These are phyloP conservation scores for Ruditapes philippinarum DNA, from an alignment of 1,140 invertebrate species.

Conservation along the genomic window DNA sequence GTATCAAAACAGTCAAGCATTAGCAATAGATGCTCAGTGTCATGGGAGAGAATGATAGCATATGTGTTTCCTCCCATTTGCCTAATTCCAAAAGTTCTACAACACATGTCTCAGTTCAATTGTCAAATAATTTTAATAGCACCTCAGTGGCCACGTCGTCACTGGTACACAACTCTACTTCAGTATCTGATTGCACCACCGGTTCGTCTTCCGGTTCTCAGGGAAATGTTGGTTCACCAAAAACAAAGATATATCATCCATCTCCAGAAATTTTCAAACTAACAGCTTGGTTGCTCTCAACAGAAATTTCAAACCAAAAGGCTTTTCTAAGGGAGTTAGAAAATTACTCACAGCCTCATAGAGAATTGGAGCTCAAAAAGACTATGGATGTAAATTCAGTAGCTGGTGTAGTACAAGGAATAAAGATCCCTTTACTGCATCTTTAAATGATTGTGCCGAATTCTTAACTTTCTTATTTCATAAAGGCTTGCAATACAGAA, in stretches of 20 bases:
- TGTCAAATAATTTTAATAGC: slow-evolving; percentile 53
- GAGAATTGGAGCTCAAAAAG: background rate
- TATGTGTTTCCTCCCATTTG: slow-evolving; percentile 49
- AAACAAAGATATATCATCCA: slow-evolving; percentile 21
- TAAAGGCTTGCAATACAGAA: background rate
- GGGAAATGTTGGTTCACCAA: slow-evolving; percentile 39
- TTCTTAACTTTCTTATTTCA: slow-evolving; percentile 8
- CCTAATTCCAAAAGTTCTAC: slow-evolving; percentile 1
- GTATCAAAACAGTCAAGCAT: background rate
- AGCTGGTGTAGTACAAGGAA: slow-evolving; percentile 50
- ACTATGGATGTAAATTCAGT: slow-evolving; percentile 33
- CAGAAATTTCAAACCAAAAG: slow-evolving; percentile 15
- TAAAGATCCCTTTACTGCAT: slow-evolving; percentile 16
- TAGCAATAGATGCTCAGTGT: too few relatives aligned
- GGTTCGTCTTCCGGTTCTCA: background rate
- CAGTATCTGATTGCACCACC: slow-evolving; percentile 9
- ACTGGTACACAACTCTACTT: too few relatives aligned
- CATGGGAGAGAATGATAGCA: slow-evolving; percentile 60
- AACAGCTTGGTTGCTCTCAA: slow-evolving; percentile 46
- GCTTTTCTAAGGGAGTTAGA: slow-evolving; percentile 24
- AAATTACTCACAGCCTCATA: slow-evolving; percentile 1
- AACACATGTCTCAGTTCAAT: slow-evolving; percentile 29
- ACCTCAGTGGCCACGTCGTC: background rate
- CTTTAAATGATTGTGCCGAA: slow-evolving; percentile 20
- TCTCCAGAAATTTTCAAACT: slow-evolving; percentile 13